Percentiles rank a stretch among this genome's conserved stretches.
Conservation (phyloP, 2,888 invertebrate species). For the Alloscopus bannaensis region DNA sequence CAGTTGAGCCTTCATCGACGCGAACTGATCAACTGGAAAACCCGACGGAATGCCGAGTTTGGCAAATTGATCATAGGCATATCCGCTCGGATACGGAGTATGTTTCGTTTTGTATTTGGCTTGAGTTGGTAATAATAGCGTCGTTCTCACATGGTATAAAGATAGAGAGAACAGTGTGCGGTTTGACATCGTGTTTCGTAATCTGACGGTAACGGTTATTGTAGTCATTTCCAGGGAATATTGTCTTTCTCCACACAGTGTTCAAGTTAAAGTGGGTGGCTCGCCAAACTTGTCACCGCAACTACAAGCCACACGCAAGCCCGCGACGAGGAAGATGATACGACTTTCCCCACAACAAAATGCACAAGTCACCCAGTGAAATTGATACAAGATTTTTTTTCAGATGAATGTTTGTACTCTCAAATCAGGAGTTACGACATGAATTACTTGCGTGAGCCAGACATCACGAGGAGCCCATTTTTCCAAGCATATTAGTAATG, state of each 20-base stretch:
- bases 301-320: slow-evolving; percentile 47
- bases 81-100: too few species aligned
- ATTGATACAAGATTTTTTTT: background rate
- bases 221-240: slow-evolving; percentile 49
- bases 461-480: background rate
- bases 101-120: too few species aligned
- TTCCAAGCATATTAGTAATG: background rate
- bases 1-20: too few species aligned
- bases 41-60: too few species aligned
- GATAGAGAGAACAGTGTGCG: background rate
- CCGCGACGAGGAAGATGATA: slow-evolving; percentile 15
- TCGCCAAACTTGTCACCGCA: slow-evolving; percentile 50
- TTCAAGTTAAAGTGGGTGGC: slow-evolving; percentile 57
- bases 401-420: background rate
- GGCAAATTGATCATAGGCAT: too few species aligned
- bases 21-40: too few species aligned
- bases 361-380: background rate
- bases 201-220: slow-evolving; percentile 60
- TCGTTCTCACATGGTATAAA: slow-evolving; percentile 5
- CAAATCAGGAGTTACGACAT: background rate
- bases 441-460: background rate
- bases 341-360: background rate
- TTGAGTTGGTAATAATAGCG: background rate
- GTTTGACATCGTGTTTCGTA: slow-evolving; percentile 53
- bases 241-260: slow-evolving; percentile 52